These are phyloP conservation scores for Trachelus troglodyta DNA, from an alignment of 2,888 invertebrate species.

Conservation along the genomic window DNA sequence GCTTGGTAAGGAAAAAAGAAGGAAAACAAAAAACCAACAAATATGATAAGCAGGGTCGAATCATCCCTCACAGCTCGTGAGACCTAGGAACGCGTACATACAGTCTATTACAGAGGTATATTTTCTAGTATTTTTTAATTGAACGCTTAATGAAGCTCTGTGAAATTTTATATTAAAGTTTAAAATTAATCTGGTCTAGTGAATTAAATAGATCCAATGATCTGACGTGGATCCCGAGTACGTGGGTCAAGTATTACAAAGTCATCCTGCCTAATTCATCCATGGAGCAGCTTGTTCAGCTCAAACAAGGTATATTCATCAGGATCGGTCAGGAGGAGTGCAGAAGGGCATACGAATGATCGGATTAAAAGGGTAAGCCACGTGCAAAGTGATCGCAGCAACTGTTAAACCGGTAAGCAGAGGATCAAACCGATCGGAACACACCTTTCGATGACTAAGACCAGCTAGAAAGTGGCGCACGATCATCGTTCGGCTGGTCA, in stretches of 20 bases:
- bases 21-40: not conserved
- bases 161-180: not conserved
- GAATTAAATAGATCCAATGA: not conserved
- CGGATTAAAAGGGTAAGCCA: not conserved
- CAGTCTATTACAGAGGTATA: not conserved
- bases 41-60: not conserved
- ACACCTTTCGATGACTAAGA: constrained; percentile 63
- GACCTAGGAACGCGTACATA: not conserved
- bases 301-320: not conserved
- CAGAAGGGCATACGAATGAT: not conserved
- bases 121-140: not conserved
- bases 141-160: not conserved
- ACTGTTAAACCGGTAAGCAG: not conserved
- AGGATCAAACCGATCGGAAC: constrained; percentile 21
- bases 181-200: not conserved
- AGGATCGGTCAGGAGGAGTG: not conserved
- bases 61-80: not conserved
- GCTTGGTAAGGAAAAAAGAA: constrained; percentile 33
- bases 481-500: constrained; percentile 41
- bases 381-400: not conserved
- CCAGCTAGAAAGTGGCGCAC: constrained; percentile 24
- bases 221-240: not conserved
- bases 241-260: not conserved
- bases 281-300: not conserved
- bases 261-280: not conserved